These are phyloP conservation scores for Mesaphorura yosii DNA, from an alignment of 1,140 invertebrate genomes.

Conservation along the genomic window DNA sequence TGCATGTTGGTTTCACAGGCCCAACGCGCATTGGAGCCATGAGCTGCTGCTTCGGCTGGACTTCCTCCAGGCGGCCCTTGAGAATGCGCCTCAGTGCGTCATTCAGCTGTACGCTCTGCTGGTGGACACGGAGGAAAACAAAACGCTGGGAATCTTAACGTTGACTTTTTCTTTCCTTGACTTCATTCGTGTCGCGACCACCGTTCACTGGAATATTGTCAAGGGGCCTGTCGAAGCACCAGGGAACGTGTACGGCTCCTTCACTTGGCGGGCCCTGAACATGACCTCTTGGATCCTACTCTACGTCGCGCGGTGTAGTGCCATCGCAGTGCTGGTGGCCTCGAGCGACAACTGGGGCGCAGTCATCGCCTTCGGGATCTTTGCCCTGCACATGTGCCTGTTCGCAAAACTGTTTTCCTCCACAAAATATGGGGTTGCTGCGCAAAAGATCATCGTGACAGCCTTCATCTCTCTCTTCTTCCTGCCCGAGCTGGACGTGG, in stretches of 20 bases:
- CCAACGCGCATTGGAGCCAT: constrained; percentile 25
- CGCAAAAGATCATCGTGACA: constrained; percentile 19
- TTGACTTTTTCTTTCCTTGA: constrained; percentile 25
- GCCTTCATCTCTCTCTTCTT: constrained; percentile 26
- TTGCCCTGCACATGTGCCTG: constrained; percentile 10
- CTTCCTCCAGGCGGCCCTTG: constrained; percentile 25
- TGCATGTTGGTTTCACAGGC: constrained; percentile 11
- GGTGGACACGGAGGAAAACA: constrained; percentile 14
- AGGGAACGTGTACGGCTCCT: neutral
- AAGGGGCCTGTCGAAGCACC: constrained; percentile 23
- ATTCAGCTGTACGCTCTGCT: constrained; percentile 21
- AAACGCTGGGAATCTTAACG: constrained; percentile 12
- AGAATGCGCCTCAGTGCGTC: constrained; percentile 29
- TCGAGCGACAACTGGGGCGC: neutral
- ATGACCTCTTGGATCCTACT: constrained; percentile 22
- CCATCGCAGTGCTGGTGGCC: constrained; percentile 12
- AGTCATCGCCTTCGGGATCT: neutral
- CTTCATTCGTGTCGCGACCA: constrained; percentile 22
- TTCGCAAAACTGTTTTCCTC: constrained; percentile 15
- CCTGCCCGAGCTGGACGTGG: constrained; percentile 17
- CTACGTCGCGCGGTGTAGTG: constrained; percentile 9
- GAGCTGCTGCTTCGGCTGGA: constrained; percentile 21
- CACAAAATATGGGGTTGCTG: constrained; percentile 17
- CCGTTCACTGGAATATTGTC: constrained; percentile 19
- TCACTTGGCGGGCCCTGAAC: constrained; percentile 16